A percentile compares a stretch with the other conserved stretches of the same genome.
Evolutionary conservation across 64 coral and sea anemone genomes (phyloP).

Genomic region (Dendronephthya gigantea): DNA sequence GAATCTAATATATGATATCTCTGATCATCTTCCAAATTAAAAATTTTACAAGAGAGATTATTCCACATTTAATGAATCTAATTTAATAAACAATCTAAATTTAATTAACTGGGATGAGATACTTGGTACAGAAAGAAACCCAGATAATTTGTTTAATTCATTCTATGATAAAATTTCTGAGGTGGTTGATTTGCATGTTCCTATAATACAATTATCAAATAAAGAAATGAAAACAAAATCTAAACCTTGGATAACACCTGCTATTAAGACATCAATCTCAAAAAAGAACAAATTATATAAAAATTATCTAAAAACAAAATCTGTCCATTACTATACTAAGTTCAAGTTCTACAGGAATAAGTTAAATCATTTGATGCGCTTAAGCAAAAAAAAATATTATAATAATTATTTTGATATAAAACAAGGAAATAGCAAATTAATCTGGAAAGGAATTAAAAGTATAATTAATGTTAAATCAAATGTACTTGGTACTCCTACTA

Average conservation of each 20-base stretch:
- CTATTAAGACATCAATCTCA: not conserved
- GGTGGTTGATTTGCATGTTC: not conserved
- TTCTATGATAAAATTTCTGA: not conserved
- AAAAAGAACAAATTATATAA: not conserved
- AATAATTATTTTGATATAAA: not conserved
- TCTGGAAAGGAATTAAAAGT: conserved; percentile 25
- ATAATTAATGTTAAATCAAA: not conserved
- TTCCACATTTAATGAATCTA: not conserved
- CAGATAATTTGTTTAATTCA: not conserved
- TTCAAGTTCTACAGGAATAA: conserved; percentile 30
- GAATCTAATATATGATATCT: not conserved
- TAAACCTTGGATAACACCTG: not conserved
- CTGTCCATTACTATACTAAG: not conserved
- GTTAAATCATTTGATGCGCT: not conserved
- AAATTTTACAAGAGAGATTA: conserved; percentile 4
- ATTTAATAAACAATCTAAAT: not conserved
- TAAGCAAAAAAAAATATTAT: conserved; percentile 22
- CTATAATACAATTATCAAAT: not conserved
- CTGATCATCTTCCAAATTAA: not conserved
- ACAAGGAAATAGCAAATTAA: not conserved
- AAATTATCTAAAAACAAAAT: conserved; percentile 19
- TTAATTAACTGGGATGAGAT: not conserved
- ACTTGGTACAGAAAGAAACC: not conserved
- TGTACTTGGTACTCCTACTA: too few relatives aligned
- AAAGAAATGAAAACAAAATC: not conserved